Conservation (phyloP, 2,888 invertebrate species). For the Drosophila ustulata region DNA sequence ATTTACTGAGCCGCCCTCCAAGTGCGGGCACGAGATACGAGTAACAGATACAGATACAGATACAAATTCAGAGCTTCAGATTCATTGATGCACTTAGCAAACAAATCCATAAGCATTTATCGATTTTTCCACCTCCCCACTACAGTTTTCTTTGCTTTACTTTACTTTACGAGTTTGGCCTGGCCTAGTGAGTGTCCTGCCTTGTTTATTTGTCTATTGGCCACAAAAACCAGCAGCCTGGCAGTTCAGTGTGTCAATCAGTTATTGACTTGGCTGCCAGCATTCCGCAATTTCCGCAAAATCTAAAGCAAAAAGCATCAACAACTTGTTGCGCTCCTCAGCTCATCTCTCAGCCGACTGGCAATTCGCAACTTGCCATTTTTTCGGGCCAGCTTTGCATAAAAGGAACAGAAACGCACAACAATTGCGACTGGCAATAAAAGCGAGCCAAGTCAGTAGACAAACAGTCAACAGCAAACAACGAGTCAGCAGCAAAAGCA, state of each 20-base stretch:
- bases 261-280: slow-evolving; percentile 43
- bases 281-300: slow-evolving; percentile 29
- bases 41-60: slow-evolving; percentile 18
- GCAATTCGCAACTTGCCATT: slow-evolving; percentile 30
- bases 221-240: slow-evolving; percentile 27
- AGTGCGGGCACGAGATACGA: slow-evolving; percentile 52
- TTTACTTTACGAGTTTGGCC: not conserved
- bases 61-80: slow-evolving; percentile 53
- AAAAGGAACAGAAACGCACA: slow-evolving; percentile 45
- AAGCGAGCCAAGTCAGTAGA: slow-evolving; percentile 64
- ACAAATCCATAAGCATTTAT: slow-evolving; percentile 55
- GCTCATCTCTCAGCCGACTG: slow-evolving; percentile 30
- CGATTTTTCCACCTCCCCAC: slow-evolving; percentile 48
- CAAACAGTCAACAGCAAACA: slow-evolving; percentile 28
- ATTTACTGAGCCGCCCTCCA: slow-evolving; percentile 55
- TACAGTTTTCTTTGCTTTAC: slow-evolving; percentile 1
- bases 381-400: slow-evolving; percentile 41
- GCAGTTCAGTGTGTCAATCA: slow-evolving; percentile 61
- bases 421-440: slow-evolving; percentile 57
- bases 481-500: slow-evolving; percentile 18
- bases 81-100: slow-evolving; percentile 74
- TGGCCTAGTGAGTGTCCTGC: slow-evolving; percentile 1
- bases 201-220: slow-evolving; percentile 48
- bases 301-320: slow-evolving; percentile 27
- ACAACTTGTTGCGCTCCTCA: slow-evolving; percentile 48